Evolutionary conservation across 2,888 invertebrate genomes (phyloP).

Genomic region (Trachelus tabidus): DNA sequence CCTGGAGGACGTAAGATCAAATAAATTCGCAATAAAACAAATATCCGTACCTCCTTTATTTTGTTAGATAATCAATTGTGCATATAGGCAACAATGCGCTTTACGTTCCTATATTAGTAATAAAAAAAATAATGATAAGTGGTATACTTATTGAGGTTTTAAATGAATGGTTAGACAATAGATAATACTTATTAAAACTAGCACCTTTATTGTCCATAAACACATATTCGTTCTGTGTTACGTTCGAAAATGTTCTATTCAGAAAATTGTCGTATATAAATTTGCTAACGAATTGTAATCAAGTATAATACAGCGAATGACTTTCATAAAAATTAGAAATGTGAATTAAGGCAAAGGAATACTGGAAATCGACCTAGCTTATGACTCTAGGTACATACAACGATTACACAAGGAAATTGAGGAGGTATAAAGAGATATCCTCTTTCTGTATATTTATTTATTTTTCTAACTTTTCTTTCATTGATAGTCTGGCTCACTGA

Average conservation of each 20-base stretch:
- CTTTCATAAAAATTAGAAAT: not conserved
- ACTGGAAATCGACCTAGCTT: not conserved
- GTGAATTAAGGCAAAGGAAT: not conserved
- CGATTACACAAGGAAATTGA: not conserved
- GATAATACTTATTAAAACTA: constrained; percentile 20
- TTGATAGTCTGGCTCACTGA: not conserved
- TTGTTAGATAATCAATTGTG: not conserved
- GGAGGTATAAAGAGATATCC: not conserved
- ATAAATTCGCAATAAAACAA: constrained; percentile 46
- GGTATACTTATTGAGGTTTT: not conserved
- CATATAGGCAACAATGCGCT: not conserved
- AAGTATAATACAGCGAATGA: not conserved
- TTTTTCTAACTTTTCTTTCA: not conserved
- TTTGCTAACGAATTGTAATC: not conserved
- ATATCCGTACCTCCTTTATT: constrained; percentile 5
- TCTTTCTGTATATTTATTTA: not conserved
- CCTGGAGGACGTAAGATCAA: constrained; percentile 38
- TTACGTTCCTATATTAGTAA: not conserved
- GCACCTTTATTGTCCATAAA: constrained; percentile 27
- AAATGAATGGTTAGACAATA: not conserved
- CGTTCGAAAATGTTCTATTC: not conserved
- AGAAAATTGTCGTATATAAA: not conserved
- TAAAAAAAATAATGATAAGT: not conserved
- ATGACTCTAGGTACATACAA: not conserved
- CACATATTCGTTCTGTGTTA: constrained; percentile 19